Base-by-base conservation (phyloP, 2,888 invertebrate genomes). In the Tanytarsus gracilentus region DNA sequence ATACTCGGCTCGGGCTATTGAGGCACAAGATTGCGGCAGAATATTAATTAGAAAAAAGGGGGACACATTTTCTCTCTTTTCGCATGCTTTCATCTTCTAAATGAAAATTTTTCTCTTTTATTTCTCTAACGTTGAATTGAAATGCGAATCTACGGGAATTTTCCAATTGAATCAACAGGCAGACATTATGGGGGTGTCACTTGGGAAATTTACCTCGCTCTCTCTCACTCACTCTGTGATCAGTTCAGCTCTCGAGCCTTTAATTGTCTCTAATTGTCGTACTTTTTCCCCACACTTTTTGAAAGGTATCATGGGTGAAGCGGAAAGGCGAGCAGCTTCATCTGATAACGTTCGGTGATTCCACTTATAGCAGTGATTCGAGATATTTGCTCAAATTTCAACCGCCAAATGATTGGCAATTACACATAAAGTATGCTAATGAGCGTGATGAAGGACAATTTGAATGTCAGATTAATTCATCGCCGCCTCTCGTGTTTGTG, bases 391-490 rank as follows among this genome's bases (percentile, higher is more conserved):
- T 85, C 58, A 82, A 81, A 62, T 83, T 84, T 69, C 81, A 83
- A 66, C 80, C 81, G 61, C 86, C 86, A 7, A 85, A 86, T 68
- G 83, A 88, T 69, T 88, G 88, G 88, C 81, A 85, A 64, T 77
- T 88, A 62, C 78, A 81, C 63, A 82, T 88, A 61, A 80, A 82
- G 70, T 84, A 82, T 69, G 83, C 85, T 64, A 84, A 83, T 62
- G 84, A 85, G 68, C 76, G 84, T 61, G 88, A 88, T 68, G 83
- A 84, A 64, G 88, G 88, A n/a, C 80, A 78, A 66, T 87, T 86
- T 72, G 87, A 86, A 72, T 87, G 86, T 66, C 86, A 86, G 75
- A 84, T 87, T 64, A 86, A 85, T n/a, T 81, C 84, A 16, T 86
- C 86, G 71, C 86, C 86, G 7, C 85, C 86, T 8, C 72, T 85